A percentile compares a stretch with the other conserved stretches of the same genome.
phyloP scores from a whole-genome alignment of 2,888 invertebrate genomes.

The Carcina quercana region DNA sequence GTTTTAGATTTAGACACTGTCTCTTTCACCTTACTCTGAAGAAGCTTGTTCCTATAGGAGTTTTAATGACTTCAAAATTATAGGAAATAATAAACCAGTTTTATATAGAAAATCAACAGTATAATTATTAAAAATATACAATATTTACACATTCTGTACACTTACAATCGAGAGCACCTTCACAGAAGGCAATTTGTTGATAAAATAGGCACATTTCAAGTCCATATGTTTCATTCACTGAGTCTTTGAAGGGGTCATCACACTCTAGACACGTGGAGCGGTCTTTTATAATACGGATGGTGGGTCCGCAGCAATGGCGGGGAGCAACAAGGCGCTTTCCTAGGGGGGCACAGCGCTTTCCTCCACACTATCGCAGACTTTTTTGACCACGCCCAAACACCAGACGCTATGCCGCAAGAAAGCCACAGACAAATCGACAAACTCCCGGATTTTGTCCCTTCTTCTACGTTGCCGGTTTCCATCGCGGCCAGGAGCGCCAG shows the following conservation, averaged over 20 bases:
- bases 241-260: constrained; percentile 27
- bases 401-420: constrained; percentile 72
- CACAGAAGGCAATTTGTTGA: constrained; percentile 61
- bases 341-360: constrained; percentile 60
- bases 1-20: too few species aligned
- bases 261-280: constrained; percentile 60
- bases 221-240: constrained; percentile 16
- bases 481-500: constrained; percentile 65
- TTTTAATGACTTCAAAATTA: too few species aligned
- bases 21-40: too few species aligned
- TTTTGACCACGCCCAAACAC: constrained; percentile 79
- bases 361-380: constrained; percentile 77
- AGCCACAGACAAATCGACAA: constrained; percentile 71
- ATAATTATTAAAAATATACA: constrained; percentile 52
- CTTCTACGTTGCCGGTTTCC: constrained; percentile 42
- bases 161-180: constrained; percentile 50
- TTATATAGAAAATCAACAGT: constrained; percentile 61
- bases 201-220: constrained; percentile 28
- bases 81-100: too few species aligned
- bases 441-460: constrained; percentile 41
- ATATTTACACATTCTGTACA: constrained; percentile 55
- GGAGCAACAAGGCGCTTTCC: constrained; percentile 48
- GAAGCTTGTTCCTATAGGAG: too few species aligned
- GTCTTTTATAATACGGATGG: constrained; percentile 58
- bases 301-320: constrained; percentile 51